These are phyloP conservation scores for Amphiprion ocellaris DNA, from an alignment of 2,113 vertebrate genomes.

Conservation along the genomic window DNA sequence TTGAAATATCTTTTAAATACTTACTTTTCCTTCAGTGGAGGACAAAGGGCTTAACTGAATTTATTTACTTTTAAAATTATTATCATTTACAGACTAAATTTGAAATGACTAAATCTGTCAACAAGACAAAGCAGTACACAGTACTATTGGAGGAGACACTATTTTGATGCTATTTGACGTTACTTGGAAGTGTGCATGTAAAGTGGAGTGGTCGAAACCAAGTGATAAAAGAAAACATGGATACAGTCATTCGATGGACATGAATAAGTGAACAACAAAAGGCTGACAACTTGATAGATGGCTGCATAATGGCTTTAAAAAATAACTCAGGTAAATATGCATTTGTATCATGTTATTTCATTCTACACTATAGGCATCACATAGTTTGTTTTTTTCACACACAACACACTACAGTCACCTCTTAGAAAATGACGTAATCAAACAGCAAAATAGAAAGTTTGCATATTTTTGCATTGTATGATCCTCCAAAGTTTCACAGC, in stretches of 20 bases:
- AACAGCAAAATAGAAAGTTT: conserved; percentile 87
- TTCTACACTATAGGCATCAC: conserved; percentile 81
- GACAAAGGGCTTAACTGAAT: conserved; percentile 49
- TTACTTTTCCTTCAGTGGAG: conserved; percentile 42
- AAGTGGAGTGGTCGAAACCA: conserved; percentile 49
- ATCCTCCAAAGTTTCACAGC: conserved; percentile 85
- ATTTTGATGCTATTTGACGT: conserved; percentile 58
- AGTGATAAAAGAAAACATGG: conserved; percentile 62
- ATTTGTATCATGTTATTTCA: conserved; percentile 75
- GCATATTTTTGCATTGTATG: conserved; percentile 88
- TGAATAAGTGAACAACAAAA: conserved; percentile 64
- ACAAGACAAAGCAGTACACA: conserved; percentile 68
- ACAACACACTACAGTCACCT: conserved; percentile 80
- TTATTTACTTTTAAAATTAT: conserved; percentile 41
- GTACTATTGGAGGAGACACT: conserved; percentile 64
- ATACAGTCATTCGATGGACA: conserved; percentile 65
- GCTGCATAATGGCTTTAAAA: conserved; percentile 78
- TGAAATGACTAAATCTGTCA: conserved; percentile 55
- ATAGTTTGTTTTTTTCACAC: conserved; percentile 65
- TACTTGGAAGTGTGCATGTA: conserved; percentile 57
- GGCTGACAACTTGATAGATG: conserved; percentile 66
- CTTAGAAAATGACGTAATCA: conserved; percentile 85
- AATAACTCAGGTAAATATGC: conserved; percentile 76
- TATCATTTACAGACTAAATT: conserved; percentile 48
- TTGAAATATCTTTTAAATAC: conserved; percentile 32